These are phyloP conservation scores for Crotalus viridis DNA, from an alignment of 2,113 vertebrate species.

Conservation along the genomic window DNA sequence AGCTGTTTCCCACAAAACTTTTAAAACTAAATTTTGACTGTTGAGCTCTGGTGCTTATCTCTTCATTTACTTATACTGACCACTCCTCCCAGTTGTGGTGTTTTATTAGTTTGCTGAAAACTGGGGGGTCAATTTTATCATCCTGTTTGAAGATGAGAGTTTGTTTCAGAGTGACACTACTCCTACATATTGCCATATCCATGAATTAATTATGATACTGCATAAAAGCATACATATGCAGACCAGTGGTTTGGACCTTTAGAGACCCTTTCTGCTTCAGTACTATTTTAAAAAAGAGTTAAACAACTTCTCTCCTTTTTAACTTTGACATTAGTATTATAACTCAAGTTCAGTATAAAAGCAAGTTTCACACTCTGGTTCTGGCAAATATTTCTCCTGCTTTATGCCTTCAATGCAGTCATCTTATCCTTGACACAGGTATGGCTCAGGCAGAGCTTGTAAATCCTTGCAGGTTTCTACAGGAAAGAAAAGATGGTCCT, in stretches of 20 bases:
- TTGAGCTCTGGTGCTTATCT: not conserved
- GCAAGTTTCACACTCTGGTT: not conserved
- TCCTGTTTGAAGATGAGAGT: not conserved
- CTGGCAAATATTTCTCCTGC: not conserved
- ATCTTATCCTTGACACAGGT: not conserved
- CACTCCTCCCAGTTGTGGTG: not conserved
- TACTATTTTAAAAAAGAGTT: not conserved
- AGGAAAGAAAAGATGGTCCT: not conserved
- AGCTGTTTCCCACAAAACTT: not conserved
- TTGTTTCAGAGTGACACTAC: not conserved
- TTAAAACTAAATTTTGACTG: not conserved
- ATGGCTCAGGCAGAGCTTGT: not conserved
- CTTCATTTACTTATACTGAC: not conserved
- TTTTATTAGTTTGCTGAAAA: not conserved
- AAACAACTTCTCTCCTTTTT: not conserved
- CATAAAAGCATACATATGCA: not conserved
- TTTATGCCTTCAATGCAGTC: not conserved
- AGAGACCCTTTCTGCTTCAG: not conserved
- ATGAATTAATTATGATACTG: not conserved
- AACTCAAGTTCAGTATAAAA: not conserved
- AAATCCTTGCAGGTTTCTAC: not conserved
- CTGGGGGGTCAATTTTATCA: not conserved
- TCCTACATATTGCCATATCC: not conserved
- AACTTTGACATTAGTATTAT: not conserved
- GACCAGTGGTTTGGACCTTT: not conserved